These are phyloP conservation scores for Dryococelus australis DNA, from an alignment of 2,888 invertebrate species.

Conservation along the genomic window DNA sequence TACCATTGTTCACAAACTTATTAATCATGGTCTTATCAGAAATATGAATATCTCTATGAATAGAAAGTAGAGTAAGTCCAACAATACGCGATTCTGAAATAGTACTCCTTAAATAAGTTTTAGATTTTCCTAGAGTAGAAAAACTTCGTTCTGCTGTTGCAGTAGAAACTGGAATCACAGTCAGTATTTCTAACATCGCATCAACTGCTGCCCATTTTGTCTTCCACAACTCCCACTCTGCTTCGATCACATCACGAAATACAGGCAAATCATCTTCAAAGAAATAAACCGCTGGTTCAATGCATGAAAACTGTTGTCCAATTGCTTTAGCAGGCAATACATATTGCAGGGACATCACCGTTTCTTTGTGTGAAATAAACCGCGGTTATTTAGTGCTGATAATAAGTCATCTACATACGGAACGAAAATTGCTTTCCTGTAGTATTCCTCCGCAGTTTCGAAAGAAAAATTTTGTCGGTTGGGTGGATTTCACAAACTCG, in stretches of 20 bases:
- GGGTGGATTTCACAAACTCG: conserved; percentile 12
- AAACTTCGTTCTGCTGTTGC: not conserved
- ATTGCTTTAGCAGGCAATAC: not conserved
- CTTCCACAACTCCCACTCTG: no score
- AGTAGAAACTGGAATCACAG: not conserved
- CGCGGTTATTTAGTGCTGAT: conserved; percentile 21
- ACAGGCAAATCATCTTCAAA: not conserved
- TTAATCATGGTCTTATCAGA: not conserved
- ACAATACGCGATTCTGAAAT: not conserved
- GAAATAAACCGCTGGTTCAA: not conserved
- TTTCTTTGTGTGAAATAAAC: conserved; percentile 26
- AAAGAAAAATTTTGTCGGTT: conserved; percentile 22
- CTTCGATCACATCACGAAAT: no score
- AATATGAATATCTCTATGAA: not conserved
- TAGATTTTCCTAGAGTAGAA: not conserved
- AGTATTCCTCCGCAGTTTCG: conserved; percentile 34
- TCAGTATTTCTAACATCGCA: not conserved
- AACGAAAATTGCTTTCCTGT: conserved; percentile 20
- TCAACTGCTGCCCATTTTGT: not conserved
- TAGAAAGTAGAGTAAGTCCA: not conserved
- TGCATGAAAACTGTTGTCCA: not conserved
- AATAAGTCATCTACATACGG: conserved; percentile 29
- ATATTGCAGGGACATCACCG: no score
- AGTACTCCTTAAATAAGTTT: not conserved
- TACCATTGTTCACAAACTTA: not conserved